These are phyloP conservation scores for Cosmia pyralina DNA, from an alignment of 2,888 invertebrate species.

Conservation along the genomic window DNA sequence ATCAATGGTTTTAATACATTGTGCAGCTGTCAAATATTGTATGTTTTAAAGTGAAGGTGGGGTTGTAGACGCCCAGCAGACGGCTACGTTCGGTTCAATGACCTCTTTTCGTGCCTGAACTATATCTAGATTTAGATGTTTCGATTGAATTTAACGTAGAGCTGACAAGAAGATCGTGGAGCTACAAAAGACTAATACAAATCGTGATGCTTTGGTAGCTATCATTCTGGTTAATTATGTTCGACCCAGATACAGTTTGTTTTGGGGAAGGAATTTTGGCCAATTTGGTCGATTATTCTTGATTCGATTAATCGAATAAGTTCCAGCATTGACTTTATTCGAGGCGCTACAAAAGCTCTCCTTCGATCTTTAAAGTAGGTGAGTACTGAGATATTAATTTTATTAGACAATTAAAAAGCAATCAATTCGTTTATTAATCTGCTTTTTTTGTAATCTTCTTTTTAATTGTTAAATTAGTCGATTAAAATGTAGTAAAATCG, in stretches of 20 bases:
- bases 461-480: constrained; percentile 31
- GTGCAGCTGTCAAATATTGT: constrained; percentile 59
- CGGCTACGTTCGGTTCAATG: constrained; percentile 75
- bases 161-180: constrained; percentile 67
- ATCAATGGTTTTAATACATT: constrained; percentile 73
- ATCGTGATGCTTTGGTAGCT: constrained; percentile 62
- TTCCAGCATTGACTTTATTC: not conserved
- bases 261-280: not conserved
- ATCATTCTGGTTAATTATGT: constrained; percentile 27
- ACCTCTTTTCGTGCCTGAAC: constrained; percentile 77
- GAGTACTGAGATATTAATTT: constrained; percentile 4
- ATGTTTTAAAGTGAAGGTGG: constrained; percentile 66
- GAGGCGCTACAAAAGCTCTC: not conserved
- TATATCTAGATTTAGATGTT: constrained; percentile 70
- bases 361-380: not conserved
- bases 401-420: constrained; percentile 34
- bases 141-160: constrained; percentile 59
- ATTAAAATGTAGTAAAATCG: constrained; percentile 36
- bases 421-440: constrained; percentile 17
- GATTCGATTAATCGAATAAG: constrained; percentile 17
- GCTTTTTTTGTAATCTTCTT: not conserved
- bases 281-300: constrained; percentile 26
- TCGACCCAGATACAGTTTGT: constrained; percentile 8
- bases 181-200: constrained; percentile 58
- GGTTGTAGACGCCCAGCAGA: constrained; percentile 83